These are phyloP conservation scores for Craniophora ligustri DNA, from an alignment of 2,888 invertebrate genomes.

Conservation along the genomic window DNA sequence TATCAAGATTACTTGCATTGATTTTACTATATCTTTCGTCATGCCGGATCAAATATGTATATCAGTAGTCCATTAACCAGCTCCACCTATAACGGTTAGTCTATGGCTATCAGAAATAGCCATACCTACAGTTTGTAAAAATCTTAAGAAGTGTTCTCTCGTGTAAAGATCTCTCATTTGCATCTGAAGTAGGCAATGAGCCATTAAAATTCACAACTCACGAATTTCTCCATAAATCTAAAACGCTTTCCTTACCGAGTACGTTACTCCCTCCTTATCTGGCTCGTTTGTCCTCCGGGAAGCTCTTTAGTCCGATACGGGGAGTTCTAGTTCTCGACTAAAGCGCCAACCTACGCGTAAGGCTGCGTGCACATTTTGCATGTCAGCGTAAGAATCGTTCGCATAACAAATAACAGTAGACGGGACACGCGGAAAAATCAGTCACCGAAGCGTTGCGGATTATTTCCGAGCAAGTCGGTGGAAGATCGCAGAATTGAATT, in stretches of 20 bases:
- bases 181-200: conserved; percentile 17
- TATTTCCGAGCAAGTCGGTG: too few species aligned
- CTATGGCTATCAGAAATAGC: too few species aligned
- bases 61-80: too few species aligned
- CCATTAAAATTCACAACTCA: conserved; percentile 32
- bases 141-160: not conserved
- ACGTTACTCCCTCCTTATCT: conserved; percentile 74
- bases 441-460: too few species aligned
- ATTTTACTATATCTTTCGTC: too few species aligned
- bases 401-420: too few species aligned
- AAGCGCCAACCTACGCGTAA: not conserved
- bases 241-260: conserved; percentile 51
- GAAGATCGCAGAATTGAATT: too few species aligned
- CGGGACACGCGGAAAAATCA: too few species aligned
- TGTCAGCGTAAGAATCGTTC: too few species aligned
- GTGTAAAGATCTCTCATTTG: not conserved
- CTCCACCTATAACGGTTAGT: too few species aligned
- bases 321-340: conserved; percentile 57
- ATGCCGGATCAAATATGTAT: too few species aligned
- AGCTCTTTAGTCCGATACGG: conserved; percentile 75
- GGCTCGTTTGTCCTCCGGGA: conserved; percentile 81
- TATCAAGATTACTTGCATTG: conserved; percentile 5
- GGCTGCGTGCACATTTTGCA: not conserved
- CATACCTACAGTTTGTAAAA: too few species aligned
- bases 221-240: conserved; percentile 38